Conservation (phyloP, 2,113 vertebrate species). For the Otus sunia region DNA sequence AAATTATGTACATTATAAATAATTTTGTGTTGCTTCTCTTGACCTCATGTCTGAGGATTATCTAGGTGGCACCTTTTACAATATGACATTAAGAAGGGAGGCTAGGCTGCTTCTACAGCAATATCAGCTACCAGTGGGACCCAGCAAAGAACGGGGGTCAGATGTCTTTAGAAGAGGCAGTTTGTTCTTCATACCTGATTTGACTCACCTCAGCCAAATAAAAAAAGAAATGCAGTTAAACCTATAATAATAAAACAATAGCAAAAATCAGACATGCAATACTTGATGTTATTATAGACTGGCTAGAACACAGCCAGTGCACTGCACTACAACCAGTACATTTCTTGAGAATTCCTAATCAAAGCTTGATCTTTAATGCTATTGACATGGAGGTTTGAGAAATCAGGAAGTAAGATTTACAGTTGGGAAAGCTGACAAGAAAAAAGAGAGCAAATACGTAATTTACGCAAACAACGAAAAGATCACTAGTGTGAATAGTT, state of each 20-base stretch:
- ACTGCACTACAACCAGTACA: not conserved
- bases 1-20: not conserved
- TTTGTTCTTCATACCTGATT: not conserved
- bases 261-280: not conserved
- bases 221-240: not conserved
- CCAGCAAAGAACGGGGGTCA: not conserved
- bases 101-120: not conserved
- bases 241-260: not conserved
- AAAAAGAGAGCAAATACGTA: not conserved
- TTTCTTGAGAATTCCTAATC: not conserved
- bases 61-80: not conserved
- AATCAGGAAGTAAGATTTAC: not conserved
- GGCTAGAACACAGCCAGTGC: not conserved
- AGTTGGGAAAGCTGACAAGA: not conserved
- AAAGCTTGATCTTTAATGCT: not conserved
- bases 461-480: not conserved
- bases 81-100: accelerated
- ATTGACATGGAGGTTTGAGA: not conserved
- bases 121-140: not conserved
- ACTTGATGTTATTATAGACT: not conserved
- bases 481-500: not conserved
- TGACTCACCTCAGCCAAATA: not conserved
- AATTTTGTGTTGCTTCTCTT: not conserved
- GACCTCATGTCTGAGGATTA: not conserved
- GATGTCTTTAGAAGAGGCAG: not conserved